Evolutionary conservation across 2,113 vertebrate species (phyloP).

Genomic region (Hypocryptadius cinnamomeus): DNA sequence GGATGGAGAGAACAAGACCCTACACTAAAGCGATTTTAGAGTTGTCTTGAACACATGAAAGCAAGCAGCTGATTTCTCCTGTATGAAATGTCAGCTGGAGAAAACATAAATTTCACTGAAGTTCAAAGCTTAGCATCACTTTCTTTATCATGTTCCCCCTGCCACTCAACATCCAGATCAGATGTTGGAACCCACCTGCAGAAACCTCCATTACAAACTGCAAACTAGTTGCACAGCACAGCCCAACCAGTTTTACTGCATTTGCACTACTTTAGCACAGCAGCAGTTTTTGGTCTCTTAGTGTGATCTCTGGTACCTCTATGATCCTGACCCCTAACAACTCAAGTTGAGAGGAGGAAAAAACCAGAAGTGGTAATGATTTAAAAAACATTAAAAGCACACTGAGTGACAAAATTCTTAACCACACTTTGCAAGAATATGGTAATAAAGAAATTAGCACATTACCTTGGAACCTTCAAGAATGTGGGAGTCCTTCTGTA

Average conservation of each 20-base stretch:
- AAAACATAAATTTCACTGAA: neutral
- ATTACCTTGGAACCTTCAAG: constrained; percentile 85
- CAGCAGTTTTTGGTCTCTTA: neutral
- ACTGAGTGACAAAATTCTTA: neutral
- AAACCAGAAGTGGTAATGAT: neutral
- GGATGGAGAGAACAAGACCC: neutral
- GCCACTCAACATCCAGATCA: neutral
- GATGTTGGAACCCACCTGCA: neutral
- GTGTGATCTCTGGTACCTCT: neutral
- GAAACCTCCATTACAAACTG: neutral
- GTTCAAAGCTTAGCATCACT: neutral
- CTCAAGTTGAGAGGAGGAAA: neutral
- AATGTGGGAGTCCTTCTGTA: constrained; percentile 83
- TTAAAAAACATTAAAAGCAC: neutral
- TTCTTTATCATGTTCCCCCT: neutral
- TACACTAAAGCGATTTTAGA: neutral
- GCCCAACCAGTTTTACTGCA: neutral
- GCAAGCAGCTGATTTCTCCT: neutral
- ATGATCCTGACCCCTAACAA: neutral
- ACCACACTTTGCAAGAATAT: neutral
- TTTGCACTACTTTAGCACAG: neutral
- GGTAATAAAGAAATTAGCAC: neutral
- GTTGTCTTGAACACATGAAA: neutral
- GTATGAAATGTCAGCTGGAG: neutral
- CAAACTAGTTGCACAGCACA: neutral